phyloP scores from a whole-genome alignment of 2,797 vertebrate genomes.

The Myotis daubentonii region DNA sequence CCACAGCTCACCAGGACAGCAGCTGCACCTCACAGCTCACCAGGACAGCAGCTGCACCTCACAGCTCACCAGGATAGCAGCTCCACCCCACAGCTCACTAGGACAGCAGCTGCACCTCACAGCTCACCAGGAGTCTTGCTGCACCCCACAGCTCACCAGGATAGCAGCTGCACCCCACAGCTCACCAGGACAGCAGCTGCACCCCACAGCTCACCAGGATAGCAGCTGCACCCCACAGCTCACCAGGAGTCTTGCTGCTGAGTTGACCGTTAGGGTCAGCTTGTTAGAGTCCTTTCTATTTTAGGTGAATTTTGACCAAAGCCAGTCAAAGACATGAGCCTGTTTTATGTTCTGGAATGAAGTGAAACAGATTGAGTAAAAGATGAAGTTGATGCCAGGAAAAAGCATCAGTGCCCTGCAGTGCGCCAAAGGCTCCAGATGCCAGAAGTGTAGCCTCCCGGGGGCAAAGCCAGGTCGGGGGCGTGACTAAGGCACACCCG shows the following conservation, averaged over 20 bases:
- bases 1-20: slow-evolving; percentile 57
- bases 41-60: neutral
- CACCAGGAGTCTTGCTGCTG: slow-evolving; percentile 30
- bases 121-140: too few species aligned
- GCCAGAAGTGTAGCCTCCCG: neutral
- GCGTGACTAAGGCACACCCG: slow-evolving; percentile 9
- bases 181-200: too few species aligned
- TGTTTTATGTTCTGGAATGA: neutral
- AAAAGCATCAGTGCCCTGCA: neutral
- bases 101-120: too few species aligned
- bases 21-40: slow-evolving; percentile 32
- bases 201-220: neutral
- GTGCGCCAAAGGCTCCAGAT: neutral
- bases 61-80: too few species aligned
- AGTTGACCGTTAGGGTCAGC: slow-evolving; percentile 9
- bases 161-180: too few species aligned
- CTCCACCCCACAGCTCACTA: too few species aligned
- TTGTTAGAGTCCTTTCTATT: slow-evolving; percentile 63
- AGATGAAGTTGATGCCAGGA: slow-evolving; percentile 16
- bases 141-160: too few species aligned
- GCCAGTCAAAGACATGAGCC: neutral
- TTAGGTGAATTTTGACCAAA: slow-evolving; percentile 37
- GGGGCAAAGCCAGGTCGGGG: neutral
- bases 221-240: neutral
- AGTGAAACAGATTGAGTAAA: neutral